These are phyloP conservation scores for Choreutis nemorana DNA, from an alignment of 2,888 invertebrate genomes.

Conservation along the genomic window DNA sequence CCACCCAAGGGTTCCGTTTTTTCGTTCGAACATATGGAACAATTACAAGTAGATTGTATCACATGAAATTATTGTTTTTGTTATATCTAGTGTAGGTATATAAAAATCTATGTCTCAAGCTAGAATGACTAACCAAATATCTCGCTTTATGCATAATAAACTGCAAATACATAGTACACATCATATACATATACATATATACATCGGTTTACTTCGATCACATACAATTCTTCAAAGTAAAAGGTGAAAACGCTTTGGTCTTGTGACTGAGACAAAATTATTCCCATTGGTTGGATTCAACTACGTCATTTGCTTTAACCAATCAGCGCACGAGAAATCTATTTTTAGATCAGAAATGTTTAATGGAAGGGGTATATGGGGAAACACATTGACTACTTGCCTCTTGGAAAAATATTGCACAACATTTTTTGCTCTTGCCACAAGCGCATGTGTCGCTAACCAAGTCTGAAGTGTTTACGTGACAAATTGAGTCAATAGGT, in stretches of 20 bases:
- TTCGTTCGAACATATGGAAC: too few relatives aligned
- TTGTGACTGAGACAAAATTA: constrained; percentile 35
- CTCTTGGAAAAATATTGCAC: constrained; percentile 40
- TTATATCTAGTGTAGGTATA: too few relatives aligned
- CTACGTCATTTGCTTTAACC: constrained; percentile 44
- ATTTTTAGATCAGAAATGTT: constrained; percentile 52
- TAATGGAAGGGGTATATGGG: constrained; percentile 44
- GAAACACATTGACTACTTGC: constrained; percentile 33
- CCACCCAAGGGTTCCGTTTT: too few relatives aligned
- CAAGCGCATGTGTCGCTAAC: constrained; percentile 27
- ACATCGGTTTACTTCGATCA: too few relatives aligned
- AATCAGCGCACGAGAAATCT: constrained; percentile 34
- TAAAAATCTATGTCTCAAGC: too few relatives aligned
- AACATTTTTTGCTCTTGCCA: constrained; percentile 36
- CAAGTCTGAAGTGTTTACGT: constrained; percentile 2
- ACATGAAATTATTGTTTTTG: too few relatives aligned
- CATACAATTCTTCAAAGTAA: too few relatives aligned
- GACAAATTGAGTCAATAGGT: background rate
- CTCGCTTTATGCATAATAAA: too few relatives aligned
- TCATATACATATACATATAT: too few relatives aligned
- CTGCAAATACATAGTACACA: too few relatives aligned
- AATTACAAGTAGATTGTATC: too few relatives aligned
- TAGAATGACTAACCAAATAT: too few relatives aligned
- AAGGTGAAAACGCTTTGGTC: constrained; percentile 23
- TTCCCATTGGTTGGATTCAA: constrained; percentile 31